A percentile compares a stretch with the other conserved stretches of the same genome.
Evolutionary conservation across 1,140 invertebrate species (phyloP).

Genomic region (Brachionus plicatilis): DNA sequence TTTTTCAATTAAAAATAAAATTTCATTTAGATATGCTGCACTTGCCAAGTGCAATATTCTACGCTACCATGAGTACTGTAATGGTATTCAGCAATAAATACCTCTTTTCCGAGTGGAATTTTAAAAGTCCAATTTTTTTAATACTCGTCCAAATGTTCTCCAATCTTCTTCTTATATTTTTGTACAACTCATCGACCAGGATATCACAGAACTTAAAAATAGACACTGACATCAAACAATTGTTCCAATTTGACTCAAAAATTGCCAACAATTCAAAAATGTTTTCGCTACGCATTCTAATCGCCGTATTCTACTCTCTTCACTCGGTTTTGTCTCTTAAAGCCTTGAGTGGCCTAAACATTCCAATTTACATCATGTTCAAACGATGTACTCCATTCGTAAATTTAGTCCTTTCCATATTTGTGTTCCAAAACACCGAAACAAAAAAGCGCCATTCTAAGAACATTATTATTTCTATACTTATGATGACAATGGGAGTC

Average conservation of each 20-base stretch:
- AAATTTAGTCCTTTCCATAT: conserved; percentile 54
- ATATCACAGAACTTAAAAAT: neutral
- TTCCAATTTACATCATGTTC: conserved; percentile 60
- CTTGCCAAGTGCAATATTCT: conserved; percentile 33
- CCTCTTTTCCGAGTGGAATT: conserved; percentile 27
- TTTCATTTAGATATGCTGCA: conserved; percentile 1
- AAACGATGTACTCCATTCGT: conserved; percentile 59
- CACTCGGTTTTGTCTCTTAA: conserved; percentile 56
- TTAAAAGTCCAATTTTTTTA: conserved; percentile 1
- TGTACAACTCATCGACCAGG: neutral
- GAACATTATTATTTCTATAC: conserved; percentile 50
- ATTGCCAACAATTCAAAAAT: neutral
- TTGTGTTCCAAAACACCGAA: conserved; percentile 48
- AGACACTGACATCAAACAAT: neutral
- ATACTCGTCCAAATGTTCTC: conserved; percentile 30
- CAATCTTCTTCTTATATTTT: neutral
- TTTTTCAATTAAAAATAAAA: too few species aligned
- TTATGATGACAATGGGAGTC: conserved; percentile 56
- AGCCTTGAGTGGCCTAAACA: conserved; percentile 59
- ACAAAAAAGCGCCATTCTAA: conserved; percentile 50
- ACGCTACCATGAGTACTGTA: neutral
- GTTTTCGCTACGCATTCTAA: neutral
- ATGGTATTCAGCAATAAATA: conserved; percentile 40
- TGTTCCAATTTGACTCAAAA: neutral
- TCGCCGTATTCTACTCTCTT: conserved; percentile 55